Conservation (phyloP, 2,797 vertebrate species). For the Carduelis carduelis region DNA sequence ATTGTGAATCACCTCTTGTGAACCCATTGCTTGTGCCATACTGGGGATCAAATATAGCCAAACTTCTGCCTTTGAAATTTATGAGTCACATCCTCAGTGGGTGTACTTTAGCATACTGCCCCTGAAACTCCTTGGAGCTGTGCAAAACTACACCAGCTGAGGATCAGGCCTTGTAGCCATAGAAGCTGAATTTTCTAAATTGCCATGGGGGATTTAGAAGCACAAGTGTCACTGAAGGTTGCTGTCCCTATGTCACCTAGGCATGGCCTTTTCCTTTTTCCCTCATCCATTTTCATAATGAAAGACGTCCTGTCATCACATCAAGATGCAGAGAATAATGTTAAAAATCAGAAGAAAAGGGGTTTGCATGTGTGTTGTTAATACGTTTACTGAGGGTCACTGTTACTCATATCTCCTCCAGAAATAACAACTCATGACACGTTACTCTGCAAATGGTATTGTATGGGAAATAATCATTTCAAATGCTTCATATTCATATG, state of each 20-base stretch:
- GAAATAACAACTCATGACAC: not conserved
- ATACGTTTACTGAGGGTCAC: not conserved
- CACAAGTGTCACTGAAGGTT: not conserved
- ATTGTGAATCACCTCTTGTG: not conserved
- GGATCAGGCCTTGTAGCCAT: not conserved
- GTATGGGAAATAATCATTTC: constrained; percentile 18
- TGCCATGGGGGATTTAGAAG: not conserved
- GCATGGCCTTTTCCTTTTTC: constrained; percentile 15
- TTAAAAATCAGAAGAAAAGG: not conserved
- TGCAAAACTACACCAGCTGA: not conserved
- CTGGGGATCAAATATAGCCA: not conserved
- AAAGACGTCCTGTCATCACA: not conserved
- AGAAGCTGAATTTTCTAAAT: not conserved
- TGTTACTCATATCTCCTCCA: not conserved
- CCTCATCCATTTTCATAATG: not conserved
- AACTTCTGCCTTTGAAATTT: not conserved
- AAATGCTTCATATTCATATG: constrained; percentile 53
- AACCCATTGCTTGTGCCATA: not conserved
- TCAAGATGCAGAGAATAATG: not conserved
- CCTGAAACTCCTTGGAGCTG: not conserved
- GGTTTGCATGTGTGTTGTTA: not conserved
- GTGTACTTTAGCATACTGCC: not conserved
- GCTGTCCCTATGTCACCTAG: not conserved
- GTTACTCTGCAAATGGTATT: constrained; percentile 13
- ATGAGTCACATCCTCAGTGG: not conserved